phyloP scores from a whole-genome alignment of 2,797 vertebrate genomes.

The Sarcophilus harrisii region DNA sequence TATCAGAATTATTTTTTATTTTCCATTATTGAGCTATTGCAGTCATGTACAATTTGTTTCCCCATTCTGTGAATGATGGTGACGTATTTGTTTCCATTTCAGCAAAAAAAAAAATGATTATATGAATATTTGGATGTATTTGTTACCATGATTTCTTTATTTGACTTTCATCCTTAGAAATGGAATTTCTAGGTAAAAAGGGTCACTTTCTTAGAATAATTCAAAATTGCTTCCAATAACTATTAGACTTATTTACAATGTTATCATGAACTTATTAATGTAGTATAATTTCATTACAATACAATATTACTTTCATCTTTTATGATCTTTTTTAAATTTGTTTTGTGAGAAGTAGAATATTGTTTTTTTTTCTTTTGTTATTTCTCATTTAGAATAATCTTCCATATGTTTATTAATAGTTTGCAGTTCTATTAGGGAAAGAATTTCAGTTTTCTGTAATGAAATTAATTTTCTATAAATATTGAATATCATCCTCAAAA shows the following conservation, averaged over 20 bases:
- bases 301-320: background rate
- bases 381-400: background rate
- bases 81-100: background rate
- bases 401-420: background rate
- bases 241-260: background rate
- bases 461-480: background rate
- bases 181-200: background rate
- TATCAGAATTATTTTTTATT: background rate
- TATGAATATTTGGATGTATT: background rate
- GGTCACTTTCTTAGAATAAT: background rate
- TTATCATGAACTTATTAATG: background rate
- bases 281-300: background rate
- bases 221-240: background rate
- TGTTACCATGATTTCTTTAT: background rate
- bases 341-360: background rate
- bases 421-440: background rate
- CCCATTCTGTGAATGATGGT: background rate
- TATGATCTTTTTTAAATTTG: background rate
- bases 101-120: background rate
- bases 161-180: background rate
- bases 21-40: background rate
- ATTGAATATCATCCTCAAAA: background rate
- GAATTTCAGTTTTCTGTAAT: background rate
- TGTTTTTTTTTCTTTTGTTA: background rate
- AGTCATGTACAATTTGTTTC: background rate